A percentile compares a stretch with the other conserved stretches of the same genome.
Conservation (phyloP, 2,888 invertebrate species). For the Andrena flavipes region DNA sequence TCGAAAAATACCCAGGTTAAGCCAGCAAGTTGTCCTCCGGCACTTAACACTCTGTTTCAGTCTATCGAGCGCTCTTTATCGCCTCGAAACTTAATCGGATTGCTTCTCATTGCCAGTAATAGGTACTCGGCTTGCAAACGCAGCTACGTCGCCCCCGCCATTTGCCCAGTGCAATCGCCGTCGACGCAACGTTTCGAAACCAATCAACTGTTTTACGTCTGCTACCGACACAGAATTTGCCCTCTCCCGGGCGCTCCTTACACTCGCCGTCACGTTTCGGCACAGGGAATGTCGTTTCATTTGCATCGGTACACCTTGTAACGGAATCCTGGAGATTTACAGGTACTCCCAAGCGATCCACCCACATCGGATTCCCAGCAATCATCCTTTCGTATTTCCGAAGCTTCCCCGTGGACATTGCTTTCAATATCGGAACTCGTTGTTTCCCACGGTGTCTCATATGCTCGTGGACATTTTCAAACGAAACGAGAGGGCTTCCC, state of each 20-base stretch:
- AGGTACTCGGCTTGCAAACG: slow-evolving; percentile 33
- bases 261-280: background rate
- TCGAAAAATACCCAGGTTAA: background rate
- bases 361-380: background rate
- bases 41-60: slow-evolving; percentile 33
- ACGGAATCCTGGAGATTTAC: slow-evolving; percentile 35
- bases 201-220: slow-evolving; percentile 77
- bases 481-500: too few relatives aligned
- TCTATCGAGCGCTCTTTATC: slow-evolving; percentile 42
- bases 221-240: slow-evolving; percentile 71
- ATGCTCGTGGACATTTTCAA: too few relatives aligned
- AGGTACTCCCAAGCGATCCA: background rate
- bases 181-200: slow-evolving; percentile 58
- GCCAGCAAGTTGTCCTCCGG: slow-evolving; percentile 8
- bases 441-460: background rate
- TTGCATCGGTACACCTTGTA: slow-evolving; percentile 46
- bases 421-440: background rate
- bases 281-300: slow-evolving; percentile 39
- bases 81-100: slow-evolving; percentile 43
- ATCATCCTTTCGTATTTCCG: background rate
- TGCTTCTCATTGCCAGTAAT: slow-evolving; percentile 33
- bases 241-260: slow-evolving; percentile 27
- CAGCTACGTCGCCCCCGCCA: slow-evolving; percentile 5
- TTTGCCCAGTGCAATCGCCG: slow-evolving; percentile 28
- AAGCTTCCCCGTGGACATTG: background rate